Base-by-base conservation (phyloP, 2,888 invertebrate genomes). In the Candidula unifasciata region DNA sequence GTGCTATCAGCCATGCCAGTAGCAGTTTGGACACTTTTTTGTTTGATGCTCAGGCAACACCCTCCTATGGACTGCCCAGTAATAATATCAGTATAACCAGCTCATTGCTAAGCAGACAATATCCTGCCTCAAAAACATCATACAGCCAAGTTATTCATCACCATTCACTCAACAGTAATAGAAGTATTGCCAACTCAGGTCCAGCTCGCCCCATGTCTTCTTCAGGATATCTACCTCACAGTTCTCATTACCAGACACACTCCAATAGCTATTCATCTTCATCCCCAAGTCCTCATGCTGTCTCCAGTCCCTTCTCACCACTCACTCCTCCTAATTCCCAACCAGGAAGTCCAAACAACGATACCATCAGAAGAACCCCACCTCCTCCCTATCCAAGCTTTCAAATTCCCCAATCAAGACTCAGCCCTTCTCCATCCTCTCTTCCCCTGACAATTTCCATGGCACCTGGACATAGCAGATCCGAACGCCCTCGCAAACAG, bases 291-390 rank as follows among this genome's bases (percentile, higher is more conserved):
- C 88, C 90, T 69, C 89, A 90, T 24, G 88, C 88, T 21, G 89
- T 89, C 16, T 89, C 90, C 69, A 86, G 86, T 71, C 85, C 83
- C 27, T 86, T 90, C 54, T 82, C 90, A 78, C 87, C 91, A 84
- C 91, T 91, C 1, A 92, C 92, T 0, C 92, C 92, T 16, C 92
- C 92, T 10, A 90, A 89, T 86, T 92, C 92, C 13, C 91, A 91
- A 86, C 92, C 92, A 8, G 90, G 89, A 74, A 91, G 91, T 85
- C 92, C 92, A 35, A 90, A 88, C 87, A 89, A 88, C 57, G 91
- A 90, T 30, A 83, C 86, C 60, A 79, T 88, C 35, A 86, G 91
- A 52, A 85, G 89, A 54, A 91, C 92, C 0, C 92, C 92, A 30
- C 92, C 92, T 30, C 91, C 92, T 16, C 91, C 92, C 24, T 92